Evolutionary conservation across 2,113 vertebrate genomes (phyloP), one percentile per base, ranked within the genome.

Genomic region (Poicephalus gulielmi): DNA sequence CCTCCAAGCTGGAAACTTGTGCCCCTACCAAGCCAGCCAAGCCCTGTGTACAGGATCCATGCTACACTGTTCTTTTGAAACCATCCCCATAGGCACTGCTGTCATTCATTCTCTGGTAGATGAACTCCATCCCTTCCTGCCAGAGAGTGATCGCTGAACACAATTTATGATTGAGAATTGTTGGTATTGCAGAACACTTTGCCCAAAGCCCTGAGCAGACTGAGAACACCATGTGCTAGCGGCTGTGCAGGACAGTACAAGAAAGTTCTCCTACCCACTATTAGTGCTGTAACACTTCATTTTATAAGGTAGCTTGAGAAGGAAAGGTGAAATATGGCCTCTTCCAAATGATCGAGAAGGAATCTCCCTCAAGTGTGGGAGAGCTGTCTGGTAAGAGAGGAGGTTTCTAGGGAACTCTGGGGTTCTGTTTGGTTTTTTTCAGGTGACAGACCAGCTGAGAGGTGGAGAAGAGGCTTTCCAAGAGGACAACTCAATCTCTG

Each of bases 391-490:
- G 39, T 79, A 74, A 43, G 63, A 88, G 11, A n/a, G n/a, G 27
- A 78, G 37, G 53, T 64, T 81, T 94, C 69, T 55, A 46, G 81
- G 79, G 17, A 15, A 52, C 22, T 78, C n/a, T 41, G 69, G 35
- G 23, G 22, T 80, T 80, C 91, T 80, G 17, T 33, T 81, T 62
- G 88, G 14, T 95, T 94, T 86, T 30, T 93, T 96, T 92, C 75
- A 98, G 98, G 97, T 98, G 95, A 94, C 71, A 87, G 98, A 91
- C 80, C 98, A 97, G 94, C 97, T 93, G 80, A 98, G 19, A 94
- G 86, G 9, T 44, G 98, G 98, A 82, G 96, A 97, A 37, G 98
- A 99, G 13, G 69, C 90, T 13, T 97, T 98, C 75, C 95, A 95
- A 13, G 96, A 96, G 27, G 98, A 99, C 25, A 96, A 86, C 57